phyloP scores from a whole-genome alignment of 2,797 vertebrate genomes.

The Chlorospingus semifuscus region DNA sequence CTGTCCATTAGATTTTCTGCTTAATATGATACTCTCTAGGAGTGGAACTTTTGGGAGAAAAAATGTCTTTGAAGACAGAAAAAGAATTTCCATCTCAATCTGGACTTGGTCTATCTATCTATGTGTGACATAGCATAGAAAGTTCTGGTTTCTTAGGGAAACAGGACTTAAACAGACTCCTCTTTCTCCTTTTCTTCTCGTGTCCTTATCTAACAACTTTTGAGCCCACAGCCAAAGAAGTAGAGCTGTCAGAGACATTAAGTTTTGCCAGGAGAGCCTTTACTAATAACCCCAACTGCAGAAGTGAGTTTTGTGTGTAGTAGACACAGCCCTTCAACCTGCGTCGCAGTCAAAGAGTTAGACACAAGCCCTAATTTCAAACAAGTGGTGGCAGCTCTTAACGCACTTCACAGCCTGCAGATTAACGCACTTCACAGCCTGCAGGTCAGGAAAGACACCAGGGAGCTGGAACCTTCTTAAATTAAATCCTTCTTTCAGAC shows the following conservation, averaged over 20 bases:
- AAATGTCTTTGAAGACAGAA: not conserved
- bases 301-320: accelerated
- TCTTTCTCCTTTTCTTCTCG: not conserved
- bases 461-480: accelerated
- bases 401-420: not conserved
- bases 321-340: not conserved
- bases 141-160: not conserved
- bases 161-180: not conserved
- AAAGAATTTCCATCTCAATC: not conserved
- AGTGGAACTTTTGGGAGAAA: not conserved
- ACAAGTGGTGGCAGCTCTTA: not conserved
- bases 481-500: not conserved
- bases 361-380: not conserved
- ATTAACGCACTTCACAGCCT: not conserved
- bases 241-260: not conserved
- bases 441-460: not conserved
- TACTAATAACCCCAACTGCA: not conserved
- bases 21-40: not conserved
- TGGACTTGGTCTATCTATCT: not conserved
- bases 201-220: not conserved
- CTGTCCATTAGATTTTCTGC: not conserved
- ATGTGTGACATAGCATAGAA: not conserved
- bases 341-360: not conserved
- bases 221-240: accelerated
- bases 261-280: not conserved